These are phyloP conservation scores for Actinopyga echinites DNA, from an alignment of 53 echinoderm and acorn worm species.

Conservation along the genomic window DNA sequence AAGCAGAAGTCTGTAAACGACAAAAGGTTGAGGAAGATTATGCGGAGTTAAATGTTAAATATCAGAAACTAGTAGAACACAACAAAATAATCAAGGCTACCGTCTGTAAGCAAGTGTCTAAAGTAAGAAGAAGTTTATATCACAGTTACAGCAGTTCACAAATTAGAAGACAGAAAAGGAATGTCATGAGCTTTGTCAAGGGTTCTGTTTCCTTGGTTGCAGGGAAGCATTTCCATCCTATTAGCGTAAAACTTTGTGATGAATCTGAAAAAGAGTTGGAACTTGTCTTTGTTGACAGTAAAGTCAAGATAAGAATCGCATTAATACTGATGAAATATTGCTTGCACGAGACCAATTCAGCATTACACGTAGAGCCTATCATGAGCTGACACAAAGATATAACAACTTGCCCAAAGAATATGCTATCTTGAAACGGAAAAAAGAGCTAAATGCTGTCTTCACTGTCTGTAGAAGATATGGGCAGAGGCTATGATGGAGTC, in stretches of 20 bases:
- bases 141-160: constrained; percentile 4
- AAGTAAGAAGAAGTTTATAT: neutral
- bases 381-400: neutral
- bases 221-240: constrained; percentile 26
- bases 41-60: neutral
- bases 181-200: constrained; percentile 32
- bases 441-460: constrained; percentile 3
- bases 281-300: constrained; percentile 17
- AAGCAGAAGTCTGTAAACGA: constrained; percentile 18
- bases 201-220: constrained; percentile 12
- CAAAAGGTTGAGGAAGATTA: constrained; percentile 14
- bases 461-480: constrained; percentile 11
- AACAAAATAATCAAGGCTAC: neutral
- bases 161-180: constrained; percentile 22
- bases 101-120: neutral
- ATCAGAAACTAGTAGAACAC: constrained; percentile 3
- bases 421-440: neutral
- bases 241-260: constrained; percentile 16
- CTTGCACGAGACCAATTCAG: neutral
- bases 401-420: constrained; percentile 28
- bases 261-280: constrained; percentile 18
- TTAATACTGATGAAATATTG: constrained; percentile 18
- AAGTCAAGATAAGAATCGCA: constrained; percentile 9
- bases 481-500: constrained; percentile 35
- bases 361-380: constrained; percentile 24